These are phyloP conservation scores for Phorcus lineatus DNA, from an alignment of 2,888 invertebrate genomes.

Conservation along the genomic window DNA sequence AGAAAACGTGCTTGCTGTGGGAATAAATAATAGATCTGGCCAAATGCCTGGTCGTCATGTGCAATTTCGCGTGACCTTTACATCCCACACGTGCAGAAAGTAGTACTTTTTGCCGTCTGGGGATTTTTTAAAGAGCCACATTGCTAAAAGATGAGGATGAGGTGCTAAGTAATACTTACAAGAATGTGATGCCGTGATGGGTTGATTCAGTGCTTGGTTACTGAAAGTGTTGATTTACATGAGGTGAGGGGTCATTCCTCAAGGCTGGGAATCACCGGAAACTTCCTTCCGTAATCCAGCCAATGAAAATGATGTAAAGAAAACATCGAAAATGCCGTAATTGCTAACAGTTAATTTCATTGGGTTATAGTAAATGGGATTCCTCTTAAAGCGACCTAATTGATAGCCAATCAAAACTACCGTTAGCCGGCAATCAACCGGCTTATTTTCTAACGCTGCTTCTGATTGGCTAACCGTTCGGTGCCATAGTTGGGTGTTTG, in stretches of 20 bases:
- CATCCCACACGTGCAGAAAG: too few species aligned
- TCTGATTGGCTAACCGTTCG: background rate
- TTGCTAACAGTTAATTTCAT: background rate
- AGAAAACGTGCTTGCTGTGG: too few species aligned
- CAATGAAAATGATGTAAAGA: background rate
- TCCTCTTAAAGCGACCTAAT: background rate
- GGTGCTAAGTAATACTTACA: background rate
- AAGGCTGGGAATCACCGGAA: conserved; percentile 3
- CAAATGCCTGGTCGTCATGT: too few species aligned
- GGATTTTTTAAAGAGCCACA: too few species aligned
- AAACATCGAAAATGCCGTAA: background rate
- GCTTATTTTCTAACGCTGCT: background rate
- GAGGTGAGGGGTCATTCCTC: conserved; percentile 5
- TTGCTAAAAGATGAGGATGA: too few species aligned
- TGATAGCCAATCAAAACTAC: background rate
- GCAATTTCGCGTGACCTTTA: too few species aligned
- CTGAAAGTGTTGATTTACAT: conserved; percentile 7
- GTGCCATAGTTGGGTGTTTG: conserved; percentile 9
- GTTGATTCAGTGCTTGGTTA: conserved; percentile 5
- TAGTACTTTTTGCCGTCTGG: too few species aligned
- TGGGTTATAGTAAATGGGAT: background rate
- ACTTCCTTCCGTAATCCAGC: background rate
- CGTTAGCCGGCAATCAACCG: background rate
- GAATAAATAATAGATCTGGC: too few species aligned
- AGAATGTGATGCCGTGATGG: background rate